Conservation (phyloP, 2,113 vertebrate genomes). For the Cygnus buccinator region DNA sequence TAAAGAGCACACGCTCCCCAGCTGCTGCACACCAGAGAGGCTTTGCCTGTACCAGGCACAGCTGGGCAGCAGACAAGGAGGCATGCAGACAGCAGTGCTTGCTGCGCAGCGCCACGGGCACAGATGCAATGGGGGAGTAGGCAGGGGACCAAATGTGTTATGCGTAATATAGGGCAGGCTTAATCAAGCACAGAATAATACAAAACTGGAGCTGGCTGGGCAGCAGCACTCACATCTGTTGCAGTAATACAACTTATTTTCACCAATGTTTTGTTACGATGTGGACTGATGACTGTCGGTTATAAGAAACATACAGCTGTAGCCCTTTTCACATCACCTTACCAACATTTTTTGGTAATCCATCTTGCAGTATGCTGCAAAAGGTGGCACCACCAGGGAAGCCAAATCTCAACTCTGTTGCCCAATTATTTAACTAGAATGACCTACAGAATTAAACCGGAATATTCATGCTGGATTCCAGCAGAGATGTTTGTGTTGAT, state of each 20-base stretch:
- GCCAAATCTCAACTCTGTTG: not conserved
- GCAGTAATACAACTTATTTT: not conserved
- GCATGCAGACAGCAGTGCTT: not conserved
- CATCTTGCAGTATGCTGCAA: not conserved
- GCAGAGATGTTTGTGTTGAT: not conserved
- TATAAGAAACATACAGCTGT: not conserved
- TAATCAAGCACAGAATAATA: slow-evolving; percentile 1
- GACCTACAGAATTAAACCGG: not conserved
- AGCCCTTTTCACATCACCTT: not conserved
- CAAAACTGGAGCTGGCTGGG: not conserved
- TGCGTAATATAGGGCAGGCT: not conserved
- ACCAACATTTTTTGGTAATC: not conserved
- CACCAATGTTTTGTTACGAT: not conserved
- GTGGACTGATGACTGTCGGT: not conserved
- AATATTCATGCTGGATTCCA: not conserved
- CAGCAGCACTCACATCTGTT: not conserved
- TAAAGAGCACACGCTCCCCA: not conserved
- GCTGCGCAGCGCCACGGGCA: rapidly evolving
- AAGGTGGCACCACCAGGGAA: not conserved
- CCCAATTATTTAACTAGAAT: not conserved
- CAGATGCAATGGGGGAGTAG: not conserved
- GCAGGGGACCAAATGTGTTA: not conserved
- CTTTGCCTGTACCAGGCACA: not conserved
- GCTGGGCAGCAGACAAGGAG: not conserved
- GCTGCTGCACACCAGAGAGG: not conserved